A percentile compares a stretch with the other conserved stretches of the same genome.
Conservation (phyloP, 2,113 vertebrate species). For the Sapajus apella region DNA sequence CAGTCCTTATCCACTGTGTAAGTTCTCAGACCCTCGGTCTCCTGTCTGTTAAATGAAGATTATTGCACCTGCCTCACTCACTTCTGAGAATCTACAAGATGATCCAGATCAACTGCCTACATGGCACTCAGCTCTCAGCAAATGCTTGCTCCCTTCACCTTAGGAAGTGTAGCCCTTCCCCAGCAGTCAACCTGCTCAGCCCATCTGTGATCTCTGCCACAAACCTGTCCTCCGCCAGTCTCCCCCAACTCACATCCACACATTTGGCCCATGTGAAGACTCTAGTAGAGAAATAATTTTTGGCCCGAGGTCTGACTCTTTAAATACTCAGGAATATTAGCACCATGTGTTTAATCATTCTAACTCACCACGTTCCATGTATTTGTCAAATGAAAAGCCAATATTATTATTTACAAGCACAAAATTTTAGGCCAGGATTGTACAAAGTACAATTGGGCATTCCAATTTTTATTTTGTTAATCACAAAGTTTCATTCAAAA, state of each 20-base stretch:
- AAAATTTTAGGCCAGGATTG: background rate
- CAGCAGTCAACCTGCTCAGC: background rate
- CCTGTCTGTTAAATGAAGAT: background rate
- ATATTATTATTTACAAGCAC: background rate
- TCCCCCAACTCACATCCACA: background rate
- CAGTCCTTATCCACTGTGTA: too few species aligned
- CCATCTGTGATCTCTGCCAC: background rate
- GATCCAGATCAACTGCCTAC: background rate
- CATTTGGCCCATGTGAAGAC: background rate
- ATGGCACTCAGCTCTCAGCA: background rate
- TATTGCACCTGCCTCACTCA: background rate
- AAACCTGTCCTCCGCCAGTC: background rate
- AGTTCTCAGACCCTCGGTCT: background rate
- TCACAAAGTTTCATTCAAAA: background rate
- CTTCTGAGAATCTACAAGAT: background rate
- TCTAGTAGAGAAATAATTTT: background rate
- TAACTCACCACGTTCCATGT: background rate
- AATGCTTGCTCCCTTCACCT: background rate
- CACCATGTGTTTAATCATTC: background rate
- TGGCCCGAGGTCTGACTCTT: background rate
- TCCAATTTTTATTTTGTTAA: slow-evolving; percentile 3
- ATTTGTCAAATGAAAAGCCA: background rate
- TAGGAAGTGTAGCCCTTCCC: too few species aligned
- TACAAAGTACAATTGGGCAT: background rate
- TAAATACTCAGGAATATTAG: background rate